phyloP scores from a whole-genome alignment of 2,888 invertebrate genomes.

The Yponomeuta plumbellus region DNA sequence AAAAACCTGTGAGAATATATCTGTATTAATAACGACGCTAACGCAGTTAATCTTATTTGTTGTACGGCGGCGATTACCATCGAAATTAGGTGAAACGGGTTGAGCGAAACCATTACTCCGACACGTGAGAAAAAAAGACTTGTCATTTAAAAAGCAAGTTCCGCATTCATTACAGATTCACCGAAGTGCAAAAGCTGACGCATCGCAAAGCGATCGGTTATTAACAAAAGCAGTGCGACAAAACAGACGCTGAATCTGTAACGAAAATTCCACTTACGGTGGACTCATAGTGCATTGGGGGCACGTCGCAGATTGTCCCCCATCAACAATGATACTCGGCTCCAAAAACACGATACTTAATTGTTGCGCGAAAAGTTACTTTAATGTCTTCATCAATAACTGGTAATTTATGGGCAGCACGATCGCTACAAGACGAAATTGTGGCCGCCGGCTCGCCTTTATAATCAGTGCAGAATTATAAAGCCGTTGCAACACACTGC shows the following conservation, averaged over 20 bases:
- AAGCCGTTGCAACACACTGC: slow-evolving; percentile 66
- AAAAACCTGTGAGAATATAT: slow-evolving; percentile 22
- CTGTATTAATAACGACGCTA: slow-evolving; percentile 1
- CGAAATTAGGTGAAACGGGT: slow-evolving; percentile 60
- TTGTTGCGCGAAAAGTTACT: slow-evolving; percentile 57
- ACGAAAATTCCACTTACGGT: slow-evolving; percentile 34
- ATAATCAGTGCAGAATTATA: slow-evolving; percentile 76
- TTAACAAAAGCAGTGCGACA: slow-evolving; percentile 49
- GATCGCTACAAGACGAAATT: slow-evolving; percentile 74
- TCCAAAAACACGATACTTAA: slow-evolving; percentile 39
- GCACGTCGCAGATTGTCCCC: slow-evolving; percentile 35
- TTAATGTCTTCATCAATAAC: slow-evolving; percentile 78
- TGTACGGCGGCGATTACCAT: slow-evolving; percentile 55
- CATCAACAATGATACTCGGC: slow-evolving; percentile 24
- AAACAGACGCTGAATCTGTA: slow-evolving; percentile 49
- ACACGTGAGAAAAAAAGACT: slow-evolving; percentile 34
- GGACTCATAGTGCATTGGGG: slow-evolving; percentile 48
- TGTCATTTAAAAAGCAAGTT: slow-evolving; percentile 44
- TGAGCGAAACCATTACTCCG: slow-evolving; percentile 23
- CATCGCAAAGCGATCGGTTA: slow-evolving; percentile 57
- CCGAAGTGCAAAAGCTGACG: slow-evolving; percentile 69
- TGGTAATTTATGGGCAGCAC: slow-evolving; percentile 74
- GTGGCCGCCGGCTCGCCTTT: slow-evolving; percentile 79
- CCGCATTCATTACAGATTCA: slow-evolving; percentile 54
- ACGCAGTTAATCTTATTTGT: slow-evolving; percentile 56